These are phyloP conservation scores for Scolopax rusticola DNA, from an alignment of 2,797 vertebrate genomes.

Conservation along the genomic window DNA sequence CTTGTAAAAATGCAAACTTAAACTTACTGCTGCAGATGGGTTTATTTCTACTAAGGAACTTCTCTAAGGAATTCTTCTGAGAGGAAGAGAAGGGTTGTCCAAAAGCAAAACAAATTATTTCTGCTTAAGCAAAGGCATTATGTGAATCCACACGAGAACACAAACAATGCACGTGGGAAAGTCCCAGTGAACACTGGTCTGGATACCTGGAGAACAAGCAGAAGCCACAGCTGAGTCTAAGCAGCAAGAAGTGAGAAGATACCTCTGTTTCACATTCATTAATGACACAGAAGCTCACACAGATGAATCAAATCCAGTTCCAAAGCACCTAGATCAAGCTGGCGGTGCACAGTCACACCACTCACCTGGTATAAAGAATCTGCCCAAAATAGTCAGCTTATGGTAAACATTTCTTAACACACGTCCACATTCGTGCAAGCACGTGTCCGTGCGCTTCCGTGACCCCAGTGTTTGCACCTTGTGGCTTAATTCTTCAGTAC, in stretches of 20 bases:
- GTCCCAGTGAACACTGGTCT: not conserved
- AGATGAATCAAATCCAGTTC: not conserved
- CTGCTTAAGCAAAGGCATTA: not conserved
- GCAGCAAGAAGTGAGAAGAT: not conserved
- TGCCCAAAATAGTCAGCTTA: not conserved
- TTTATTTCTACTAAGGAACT: not conserved
- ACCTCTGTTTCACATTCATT: not conserved
- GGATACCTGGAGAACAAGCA: fast-evolving
- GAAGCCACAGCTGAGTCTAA: not conserved
- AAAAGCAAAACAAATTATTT: not conserved
- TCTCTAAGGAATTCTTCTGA: not conserved
- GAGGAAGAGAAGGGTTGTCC: not conserved
- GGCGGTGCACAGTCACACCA: fast-evolving
- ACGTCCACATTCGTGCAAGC: not conserved
- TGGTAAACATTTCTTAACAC: not conserved
- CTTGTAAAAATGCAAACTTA: not conserved
- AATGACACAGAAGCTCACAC: not conserved
- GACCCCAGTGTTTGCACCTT: fast-evolving
- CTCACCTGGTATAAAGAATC: not conserved
- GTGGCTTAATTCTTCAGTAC: not conserved
- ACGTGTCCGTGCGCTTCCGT: fast-evolving
- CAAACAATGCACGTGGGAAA: fast-evolving
- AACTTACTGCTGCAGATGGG: not conserved
- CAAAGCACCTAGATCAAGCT: not conserved
- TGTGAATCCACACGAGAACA: not conserved